Percentiles rank a stretch among this genome's conserved stretches.
Evolutionary conservation across 2,888 invertebrate genomes (phyloP).

Genomic region (Cerastis rubricosa): DNA sequence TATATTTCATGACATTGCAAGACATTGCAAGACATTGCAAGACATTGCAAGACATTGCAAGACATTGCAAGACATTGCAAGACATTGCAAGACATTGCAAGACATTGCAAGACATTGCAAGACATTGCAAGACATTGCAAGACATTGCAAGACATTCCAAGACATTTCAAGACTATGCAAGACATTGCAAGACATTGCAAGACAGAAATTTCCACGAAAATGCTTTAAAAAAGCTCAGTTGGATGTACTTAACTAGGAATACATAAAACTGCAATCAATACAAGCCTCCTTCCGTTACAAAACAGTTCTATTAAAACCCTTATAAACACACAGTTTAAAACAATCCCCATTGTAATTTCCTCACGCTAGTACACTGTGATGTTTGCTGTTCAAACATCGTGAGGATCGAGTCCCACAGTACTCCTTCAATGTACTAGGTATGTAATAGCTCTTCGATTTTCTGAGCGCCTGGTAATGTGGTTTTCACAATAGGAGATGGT

Average conservation of each 20-base stretch:
- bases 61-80: background rate
- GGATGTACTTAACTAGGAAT: background rate
- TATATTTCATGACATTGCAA: background rate
- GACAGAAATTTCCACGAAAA: background rate
- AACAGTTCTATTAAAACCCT: slow-evolving; percentile 18
- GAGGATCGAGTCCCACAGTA: slow-evolving; percentile 67
- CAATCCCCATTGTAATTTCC: slow-evolving; percentile 28
- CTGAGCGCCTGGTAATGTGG: slow-evolving; percentile 34
- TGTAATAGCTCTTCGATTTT: slow-evolving; percentile 45
- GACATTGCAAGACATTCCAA: background rate
- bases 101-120: background rate
- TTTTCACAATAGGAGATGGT: slow-evolving; percentile 3
- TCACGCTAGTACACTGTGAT: slow-evolving; percentile 58
- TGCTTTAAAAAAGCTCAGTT: background rate
- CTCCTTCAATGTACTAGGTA: slow-evolving; percentile 41
- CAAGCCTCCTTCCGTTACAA: background rate
- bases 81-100: background rate
- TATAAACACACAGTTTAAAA: slow-evolving; percentile 30
- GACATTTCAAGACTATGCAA: background rate
- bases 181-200: background rate
- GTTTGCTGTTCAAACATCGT: slow-evolving; percentile 71
- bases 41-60: background rate
- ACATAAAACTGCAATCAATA: background rate
- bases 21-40: background rate
- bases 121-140: background rate